Evolutionary conservation across 2,888 invertebrate genomes (phyloP).

Genomic region (Aporophyla lueneburgensis): DNA sequence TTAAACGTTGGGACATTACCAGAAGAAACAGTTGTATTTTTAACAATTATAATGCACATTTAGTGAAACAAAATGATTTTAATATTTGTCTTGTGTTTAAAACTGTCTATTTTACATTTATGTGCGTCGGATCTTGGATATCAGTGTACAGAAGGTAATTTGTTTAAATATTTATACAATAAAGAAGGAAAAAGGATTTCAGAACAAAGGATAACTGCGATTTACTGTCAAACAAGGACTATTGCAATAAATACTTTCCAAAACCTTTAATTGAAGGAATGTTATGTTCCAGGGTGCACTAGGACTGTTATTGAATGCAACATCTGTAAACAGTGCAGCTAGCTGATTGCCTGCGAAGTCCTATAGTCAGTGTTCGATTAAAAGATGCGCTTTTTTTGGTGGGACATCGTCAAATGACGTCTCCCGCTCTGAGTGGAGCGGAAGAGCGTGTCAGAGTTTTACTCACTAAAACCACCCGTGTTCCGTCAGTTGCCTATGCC

Average conservation of each 20-base stretch:
- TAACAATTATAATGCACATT: not conserved
- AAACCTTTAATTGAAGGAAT: not conserved
- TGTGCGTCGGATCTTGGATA: constrained; percentile 33
- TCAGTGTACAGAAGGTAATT: constrained; percentile 21
- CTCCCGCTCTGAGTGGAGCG: too few relatives aligned
- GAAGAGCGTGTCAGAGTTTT: too few relatives aligned
- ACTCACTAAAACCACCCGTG: too few relatives aligned
- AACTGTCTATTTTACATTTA: constrained; percentile 31
- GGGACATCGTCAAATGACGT: too few relatives aligned
- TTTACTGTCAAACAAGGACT: not conserved
- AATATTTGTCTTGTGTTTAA: constrained; percentile 27
- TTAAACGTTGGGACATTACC: not conserved
- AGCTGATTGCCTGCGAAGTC: not conserved
- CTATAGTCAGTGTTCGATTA: not conserved
- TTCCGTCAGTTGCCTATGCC: too few relatives aligned
- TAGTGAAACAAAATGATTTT: constrained; percentile 41
- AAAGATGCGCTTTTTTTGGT: too few relatives aligned
- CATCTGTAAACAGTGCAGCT: not conserved
- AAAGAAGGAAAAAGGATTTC: not conserved
- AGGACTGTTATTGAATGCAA: not conserved
- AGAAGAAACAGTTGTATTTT: constrained; percentile 8
- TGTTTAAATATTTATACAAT: not conserved
- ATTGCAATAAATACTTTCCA: not conserved
- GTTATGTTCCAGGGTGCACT: not conserved
- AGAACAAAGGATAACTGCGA: not conserved